Evolutionary conservation across 2,888 invertebrate genomes (phyloP).

Genomic region (Frankliniella intonsa): DNA sequence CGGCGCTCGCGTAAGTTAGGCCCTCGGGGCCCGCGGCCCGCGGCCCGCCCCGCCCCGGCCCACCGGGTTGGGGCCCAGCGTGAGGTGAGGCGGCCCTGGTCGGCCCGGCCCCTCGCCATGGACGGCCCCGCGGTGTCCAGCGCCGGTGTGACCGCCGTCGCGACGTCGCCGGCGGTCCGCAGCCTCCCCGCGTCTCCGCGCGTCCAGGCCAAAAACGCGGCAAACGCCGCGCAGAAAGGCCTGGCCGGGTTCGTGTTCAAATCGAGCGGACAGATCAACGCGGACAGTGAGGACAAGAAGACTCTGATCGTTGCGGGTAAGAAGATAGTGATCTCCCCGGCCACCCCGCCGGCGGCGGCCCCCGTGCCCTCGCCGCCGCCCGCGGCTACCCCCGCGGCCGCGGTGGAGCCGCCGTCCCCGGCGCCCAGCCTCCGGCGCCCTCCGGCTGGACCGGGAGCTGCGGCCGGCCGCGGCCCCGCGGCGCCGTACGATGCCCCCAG

Average conservation of each 20-base stretch:
- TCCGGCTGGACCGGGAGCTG: background rate
- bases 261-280: background rate
- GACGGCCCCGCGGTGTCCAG: background rate
- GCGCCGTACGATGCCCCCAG: background rate
- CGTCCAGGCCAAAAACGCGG: background rate
- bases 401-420: background rate
- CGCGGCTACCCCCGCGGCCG: background rate
- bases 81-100: too few species aligned
- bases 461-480: background rate
- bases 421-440: background rate
- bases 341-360: background rate
- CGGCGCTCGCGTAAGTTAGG: background rate
- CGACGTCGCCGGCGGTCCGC: background rate
- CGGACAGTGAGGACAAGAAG: background rate
- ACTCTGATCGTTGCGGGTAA: background rate
- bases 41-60: background rate
- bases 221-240: background rate
- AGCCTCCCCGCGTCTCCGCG: constrained; percentile 7
- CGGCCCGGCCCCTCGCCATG: background rate
- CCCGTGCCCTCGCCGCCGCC: background rate
- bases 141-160: background rate
- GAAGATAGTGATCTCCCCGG: constrained; percentile 14
- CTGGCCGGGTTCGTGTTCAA: background rate
- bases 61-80: too few species aligned
- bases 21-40: background rate